Evolutionary conservation across 2,888 invertebrate genomes (phyloP).

Genomic region (Perizoma affinitatum): DNA sequence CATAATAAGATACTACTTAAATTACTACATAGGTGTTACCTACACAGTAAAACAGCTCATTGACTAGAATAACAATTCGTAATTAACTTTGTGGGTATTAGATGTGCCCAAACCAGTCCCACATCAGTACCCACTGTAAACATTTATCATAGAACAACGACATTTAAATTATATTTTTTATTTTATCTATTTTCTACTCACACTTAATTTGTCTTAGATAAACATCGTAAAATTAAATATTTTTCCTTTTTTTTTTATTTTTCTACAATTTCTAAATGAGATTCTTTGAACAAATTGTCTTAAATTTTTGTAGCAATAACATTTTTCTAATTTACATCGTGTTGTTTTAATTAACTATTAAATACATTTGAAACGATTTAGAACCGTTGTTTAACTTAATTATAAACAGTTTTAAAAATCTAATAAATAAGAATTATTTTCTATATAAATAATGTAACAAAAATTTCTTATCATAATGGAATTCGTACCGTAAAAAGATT

Average conservation of each 20-base stretch:
- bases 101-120: too few relatives aligned
- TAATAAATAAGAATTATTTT: too few relatives aligned
- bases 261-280: neutral
- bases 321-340: slow-evolving; percentile 5
- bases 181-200: slow-evolving; percentile 23
- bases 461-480: slow-evolving; percentile 8
- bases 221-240: slow-evolving; percentile 24
- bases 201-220: slow-evolving; percentile 9
- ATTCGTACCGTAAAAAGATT: neutral
- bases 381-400: slow-evolving; percentile 5
- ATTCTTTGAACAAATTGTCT: slow-evolving; percentile 3
- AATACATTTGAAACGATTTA: slow-evolving; percentile 16
- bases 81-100: slow-evolving; percentile 36
- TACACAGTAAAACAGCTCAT: slow-evolving; percentile 65
- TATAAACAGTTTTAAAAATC: too few relatives aligned
- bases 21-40: slow-evolving; percentile 57
- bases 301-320: slow-evolving; percentile 5
- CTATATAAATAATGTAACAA: too few relatives aligned
- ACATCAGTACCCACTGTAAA: slow-evolving; percentile 48
- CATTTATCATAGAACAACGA: slow-evolving; percentile 73
- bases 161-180: slow-evolving; percentile 49
- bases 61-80: slow-evolving; percentile 80
- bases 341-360: slow-evolving; percentile 2
- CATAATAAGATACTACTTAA: slow-evolving; percentile 43
- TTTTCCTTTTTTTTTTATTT: neutral